phyloP scores from a whole-genome alignment of 2,797 vertebrate species.

The Sebastes nivosus region DNA sequence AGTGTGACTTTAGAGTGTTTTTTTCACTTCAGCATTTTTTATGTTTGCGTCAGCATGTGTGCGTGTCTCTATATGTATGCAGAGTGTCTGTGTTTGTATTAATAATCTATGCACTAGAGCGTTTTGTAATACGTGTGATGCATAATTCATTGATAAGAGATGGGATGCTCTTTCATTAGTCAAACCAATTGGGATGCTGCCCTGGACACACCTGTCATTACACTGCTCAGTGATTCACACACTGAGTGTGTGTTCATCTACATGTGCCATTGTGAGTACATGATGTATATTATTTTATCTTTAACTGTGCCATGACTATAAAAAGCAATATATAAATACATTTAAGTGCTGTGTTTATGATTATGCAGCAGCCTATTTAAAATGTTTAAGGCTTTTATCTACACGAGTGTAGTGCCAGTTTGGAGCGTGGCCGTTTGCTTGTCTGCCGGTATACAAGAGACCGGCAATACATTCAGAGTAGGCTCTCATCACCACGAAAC shows the following conservation, averaged over 20 bases:
- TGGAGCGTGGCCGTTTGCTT: no score
- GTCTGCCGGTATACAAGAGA: no score
- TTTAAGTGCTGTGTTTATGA: background rate
- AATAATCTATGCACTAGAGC: conserved; percentile 63
- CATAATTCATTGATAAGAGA: conserved; percentile 71
- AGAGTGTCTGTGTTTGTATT: conserved; percentile 38
- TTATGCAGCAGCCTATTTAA: background rate
- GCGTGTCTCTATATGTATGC: conserved; percentile 11
- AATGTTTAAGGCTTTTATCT: background rate
- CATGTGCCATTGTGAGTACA: background rate
- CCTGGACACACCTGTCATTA: conserved; percentile 61
- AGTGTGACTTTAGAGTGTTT: background rate
- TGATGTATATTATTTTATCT: background rate
- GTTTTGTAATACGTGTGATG: conserved; percentile 62
- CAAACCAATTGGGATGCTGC: conserved; percentile 49
- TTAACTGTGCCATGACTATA: background rate
- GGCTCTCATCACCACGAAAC: no score
- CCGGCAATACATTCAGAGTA: no score
- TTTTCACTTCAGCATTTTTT: conserved; percentile 27
- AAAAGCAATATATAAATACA: background rate
- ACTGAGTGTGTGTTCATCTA: background rate
- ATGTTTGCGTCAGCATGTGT: conserved; percentile 25
- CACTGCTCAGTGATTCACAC: conserved; percentile 65
- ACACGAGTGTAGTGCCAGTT: fast-evolving
- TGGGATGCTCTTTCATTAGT: conserved; percentile 71